phyloP scores from a whole-genome alignment of 2,888 invertebrate species.

The Ormyrus rosae region DNA sequence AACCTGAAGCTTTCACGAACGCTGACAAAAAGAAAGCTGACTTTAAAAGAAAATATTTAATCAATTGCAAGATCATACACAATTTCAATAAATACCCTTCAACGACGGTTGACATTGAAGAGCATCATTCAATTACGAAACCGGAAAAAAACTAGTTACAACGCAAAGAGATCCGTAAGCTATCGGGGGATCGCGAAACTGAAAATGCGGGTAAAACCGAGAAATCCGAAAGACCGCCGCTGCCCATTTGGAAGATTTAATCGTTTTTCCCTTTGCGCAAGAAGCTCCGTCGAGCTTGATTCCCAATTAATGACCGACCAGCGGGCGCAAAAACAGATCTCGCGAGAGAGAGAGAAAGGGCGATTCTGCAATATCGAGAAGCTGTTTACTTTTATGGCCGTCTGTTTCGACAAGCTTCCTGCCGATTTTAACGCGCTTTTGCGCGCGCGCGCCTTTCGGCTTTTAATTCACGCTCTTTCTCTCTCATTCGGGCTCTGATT shows the following conservation, averaged over 20 bases:
- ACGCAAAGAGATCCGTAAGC: too few species aligned
- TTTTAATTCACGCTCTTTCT: neutral
- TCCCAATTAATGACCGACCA: conserved; percentile 64
- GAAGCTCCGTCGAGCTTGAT: conserved; percentile 53
- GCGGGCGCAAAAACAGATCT: conserved; percentile 48
- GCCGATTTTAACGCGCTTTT: conserved; percentile 19
- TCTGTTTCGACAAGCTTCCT: conserved; percentile 56
- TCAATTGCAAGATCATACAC: too few species aligned
- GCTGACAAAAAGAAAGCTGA: too few species aligned
- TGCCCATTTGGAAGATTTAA: conserved; percentile 15
- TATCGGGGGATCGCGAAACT: too few species aligned
- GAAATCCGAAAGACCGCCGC: too few species aligned
- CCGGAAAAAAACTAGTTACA: too few species aligned
- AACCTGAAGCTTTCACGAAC: too few species aligned
- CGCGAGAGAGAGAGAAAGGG: conserved; percentile 42
- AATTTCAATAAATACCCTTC: too few species aligned
- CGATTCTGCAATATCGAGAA: conserved; percentile 63
- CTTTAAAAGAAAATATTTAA: too few species aligned
- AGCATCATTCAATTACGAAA: too few species aligned
- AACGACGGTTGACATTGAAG: too few species aligned
- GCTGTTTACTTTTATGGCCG: conserved; percentile 45
- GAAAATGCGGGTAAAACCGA: too few species aligned
- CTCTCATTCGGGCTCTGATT: neutral
- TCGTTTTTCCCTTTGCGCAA: conserved; percentile 60
- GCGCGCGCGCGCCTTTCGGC: neutral